These are phyloP conservation scores for Aegotheles bennettii DNA, from an alignment of 2,113 vertebrate species.

Conservation along the genomic window DNA sequence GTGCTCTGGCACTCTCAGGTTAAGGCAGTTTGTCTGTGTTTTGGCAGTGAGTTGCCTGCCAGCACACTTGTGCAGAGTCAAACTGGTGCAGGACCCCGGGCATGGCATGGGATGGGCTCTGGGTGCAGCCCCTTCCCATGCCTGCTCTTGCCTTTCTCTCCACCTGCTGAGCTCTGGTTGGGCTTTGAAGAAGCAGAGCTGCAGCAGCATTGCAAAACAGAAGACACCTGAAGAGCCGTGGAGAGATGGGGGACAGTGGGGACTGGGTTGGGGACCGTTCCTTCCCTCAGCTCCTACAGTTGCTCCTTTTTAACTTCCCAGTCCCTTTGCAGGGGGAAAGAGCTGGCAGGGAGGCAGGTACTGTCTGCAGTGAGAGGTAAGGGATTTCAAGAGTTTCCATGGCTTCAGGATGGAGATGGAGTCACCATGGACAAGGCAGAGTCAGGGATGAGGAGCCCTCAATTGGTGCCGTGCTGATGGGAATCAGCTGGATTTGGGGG, in stretches of 20 bases:
- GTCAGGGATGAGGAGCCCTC: accelerated
- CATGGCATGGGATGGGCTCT: accelerated
- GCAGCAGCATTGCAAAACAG: accelerated
- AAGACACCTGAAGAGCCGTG: not conserved
- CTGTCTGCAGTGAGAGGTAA: not conserved
- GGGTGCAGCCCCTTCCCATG: accelerated
- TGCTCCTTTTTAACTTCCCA: not conserved
- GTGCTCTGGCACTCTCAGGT: no score
- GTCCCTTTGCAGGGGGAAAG: not conserved
- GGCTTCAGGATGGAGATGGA: not conserved
- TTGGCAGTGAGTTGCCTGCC: not conserved
- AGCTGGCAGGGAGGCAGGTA: not conserved
- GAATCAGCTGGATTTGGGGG: not conserved
- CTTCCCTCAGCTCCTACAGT: not conserved
- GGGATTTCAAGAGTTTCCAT: not conserved
- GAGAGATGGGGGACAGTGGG: accelerated
- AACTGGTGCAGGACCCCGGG: accelerated
- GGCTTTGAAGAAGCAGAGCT: not conserved
- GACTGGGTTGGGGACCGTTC: accelerated
- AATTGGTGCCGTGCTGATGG: not conserved
- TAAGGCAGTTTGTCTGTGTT: accelerated
- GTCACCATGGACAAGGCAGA: not conserved
- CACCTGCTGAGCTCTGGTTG: accelerated
- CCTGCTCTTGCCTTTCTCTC: not conserved
- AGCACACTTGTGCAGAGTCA: not conserved